phyloP scores from a whole-genome alignment of 2,888 invertebrate species.

The Drosophila pseudotakahashii region DNA sequence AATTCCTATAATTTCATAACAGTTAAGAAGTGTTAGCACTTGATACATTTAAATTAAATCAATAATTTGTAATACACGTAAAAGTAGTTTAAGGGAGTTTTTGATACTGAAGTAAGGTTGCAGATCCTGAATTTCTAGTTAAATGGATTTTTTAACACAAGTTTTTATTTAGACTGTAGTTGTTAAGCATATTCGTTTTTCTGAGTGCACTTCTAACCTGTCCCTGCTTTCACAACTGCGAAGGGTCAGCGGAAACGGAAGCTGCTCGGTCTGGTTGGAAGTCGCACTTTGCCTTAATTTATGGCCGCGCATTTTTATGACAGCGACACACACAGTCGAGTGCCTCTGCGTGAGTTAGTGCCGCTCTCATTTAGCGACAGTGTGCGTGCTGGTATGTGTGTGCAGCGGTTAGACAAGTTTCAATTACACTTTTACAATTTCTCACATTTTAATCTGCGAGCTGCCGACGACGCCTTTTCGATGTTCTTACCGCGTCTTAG shows the following conservation, averaged over 20 bases:
- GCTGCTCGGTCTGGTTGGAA: slow-evolving; percentile 47
- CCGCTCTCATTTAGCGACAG: slow-evolving; percentile 11
- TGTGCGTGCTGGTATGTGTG: slow-evolving; percentile 27
- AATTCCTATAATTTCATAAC: no score
- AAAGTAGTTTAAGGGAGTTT: no score
- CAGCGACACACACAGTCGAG: slow-evolving; percentile 66
- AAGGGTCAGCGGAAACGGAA: slow-evolving; percentile 71
- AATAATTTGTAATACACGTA: no score
- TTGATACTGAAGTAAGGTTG: no score
- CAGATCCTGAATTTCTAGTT: no score
- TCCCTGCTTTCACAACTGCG: slow-evolving; percentile 26
- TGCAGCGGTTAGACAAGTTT: slow-evolving; percentile 75
- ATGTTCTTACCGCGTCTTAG: slow-evolving; percentile 68
- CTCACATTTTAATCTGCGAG: slow-evolving; percentile 76
- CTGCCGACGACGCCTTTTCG: slow-evolving; percentile 69
- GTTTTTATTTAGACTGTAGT: no score
- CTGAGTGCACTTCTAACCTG: not conserved
- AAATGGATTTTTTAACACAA: no score
- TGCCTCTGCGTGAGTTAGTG: slow-evolving; percentile 30
- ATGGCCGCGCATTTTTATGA: slow-evolving; percentile 78
- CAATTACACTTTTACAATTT: slow-evolving; percentile 80
- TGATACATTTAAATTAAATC: no score
- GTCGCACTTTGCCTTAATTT: slow-evolving; percentile 74
- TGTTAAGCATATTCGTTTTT: not conserved
- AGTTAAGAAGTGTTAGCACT: no score